phyloP scores from a whole-genome alignment of 2,888 invertebrate species.

The Notocelia uddmanniana region DNA sequence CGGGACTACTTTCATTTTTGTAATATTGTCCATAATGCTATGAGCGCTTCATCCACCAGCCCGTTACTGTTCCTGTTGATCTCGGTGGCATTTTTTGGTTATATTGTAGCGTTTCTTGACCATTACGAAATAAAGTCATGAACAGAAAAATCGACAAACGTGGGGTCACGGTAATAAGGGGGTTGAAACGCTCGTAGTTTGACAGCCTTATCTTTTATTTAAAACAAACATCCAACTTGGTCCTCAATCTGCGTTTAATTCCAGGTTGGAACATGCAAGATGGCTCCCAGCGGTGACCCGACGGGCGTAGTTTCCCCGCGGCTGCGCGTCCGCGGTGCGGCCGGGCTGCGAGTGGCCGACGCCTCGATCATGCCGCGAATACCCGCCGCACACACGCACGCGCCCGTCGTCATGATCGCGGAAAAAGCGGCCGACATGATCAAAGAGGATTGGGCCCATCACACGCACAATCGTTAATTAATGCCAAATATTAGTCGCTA shows the following conservation, averaged over 20 bases:
- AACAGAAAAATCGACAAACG: no score
- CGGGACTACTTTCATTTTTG: no score
- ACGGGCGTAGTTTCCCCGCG: slow-evolving; percentile 88
- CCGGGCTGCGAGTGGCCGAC: slow-evolving; percentile 79
- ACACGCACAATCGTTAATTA: background rate
- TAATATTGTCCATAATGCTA: no score
- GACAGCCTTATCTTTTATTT: no score
- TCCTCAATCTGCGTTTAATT: slow-evolving; percentile 32
- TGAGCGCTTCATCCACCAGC: no score
- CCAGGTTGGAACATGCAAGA: slow-evolving; percentile 89
- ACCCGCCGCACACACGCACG: slow-evolving; percentile 84
- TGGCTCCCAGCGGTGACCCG: slow-evolving; percentile 88
- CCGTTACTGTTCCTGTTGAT: no score
- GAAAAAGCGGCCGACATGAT: slow-evolving; percentile 84
- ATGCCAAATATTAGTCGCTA: slow-evolving; percentile 36
- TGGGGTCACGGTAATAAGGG: no score
- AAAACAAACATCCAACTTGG: background rate
- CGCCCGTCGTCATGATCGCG: slow-evolving; percentile 84
- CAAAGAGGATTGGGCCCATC: slow-evolving; percentile 77
- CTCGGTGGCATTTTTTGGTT: no score
- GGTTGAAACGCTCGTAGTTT: no score
- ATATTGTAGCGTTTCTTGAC: no score
- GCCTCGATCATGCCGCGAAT: slow-evolving; percentile 84
- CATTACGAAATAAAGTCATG: no score
- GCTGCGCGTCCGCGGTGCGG: slow-evolving; percentile 75